Evolutionary conservation across 2,888 invertebrate genomes (phyloP), one percentile per base, ranked within the genome.

Genomic region (Cheilosia urbana): DNA sequence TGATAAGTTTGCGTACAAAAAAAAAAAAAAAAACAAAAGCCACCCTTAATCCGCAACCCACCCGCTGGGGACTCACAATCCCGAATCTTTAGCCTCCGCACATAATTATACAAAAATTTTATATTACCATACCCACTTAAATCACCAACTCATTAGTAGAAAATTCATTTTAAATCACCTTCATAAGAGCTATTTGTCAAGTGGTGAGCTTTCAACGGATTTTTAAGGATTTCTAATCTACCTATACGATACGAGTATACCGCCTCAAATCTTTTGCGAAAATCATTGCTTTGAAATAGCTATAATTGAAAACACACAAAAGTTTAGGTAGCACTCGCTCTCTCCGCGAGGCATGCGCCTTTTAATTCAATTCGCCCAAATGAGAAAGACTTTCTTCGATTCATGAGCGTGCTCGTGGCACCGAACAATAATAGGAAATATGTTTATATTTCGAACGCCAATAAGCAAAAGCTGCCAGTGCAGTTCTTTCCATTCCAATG

Each of bases 361-460:
- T 62, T 5, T 11, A 57, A 45, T 11, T 62, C 15, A 49, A 40
- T 73, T 79, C 79, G 65, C 75, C 75, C 75, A 49, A 40, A 60
- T 34, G 30, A 58, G 30, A 47, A 58, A 69, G 57, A 37, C 53
- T 55, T 49, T 17, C 21, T 78, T 83, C 45, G 45, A 63, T 57
- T 69, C 49, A 37, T 73, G 78, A 47, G 60, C 65, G 72, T 60
- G 71, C 45, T 77, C 60, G n/a, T n/a, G 27, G 27, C 27, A 66
- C 55, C 45, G 73, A 79, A 84, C 69, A 71, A 72, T 60, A 71
- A 27, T 65, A 62, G 24, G 34, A 73, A 71, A 75, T 57, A 79
- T 84, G 84, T 84, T 84, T 80, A 66, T 76, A 84, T 76, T 84
- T 55, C 65, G 42, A 37, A 60, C 68, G 79, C 65, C 65, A 53